Percentiles rank a stretch among this genome's conserved stretches.
Conservation (phyloP, 2,888 invertebrate genomes). For the Tenthredo notha region DNA sequence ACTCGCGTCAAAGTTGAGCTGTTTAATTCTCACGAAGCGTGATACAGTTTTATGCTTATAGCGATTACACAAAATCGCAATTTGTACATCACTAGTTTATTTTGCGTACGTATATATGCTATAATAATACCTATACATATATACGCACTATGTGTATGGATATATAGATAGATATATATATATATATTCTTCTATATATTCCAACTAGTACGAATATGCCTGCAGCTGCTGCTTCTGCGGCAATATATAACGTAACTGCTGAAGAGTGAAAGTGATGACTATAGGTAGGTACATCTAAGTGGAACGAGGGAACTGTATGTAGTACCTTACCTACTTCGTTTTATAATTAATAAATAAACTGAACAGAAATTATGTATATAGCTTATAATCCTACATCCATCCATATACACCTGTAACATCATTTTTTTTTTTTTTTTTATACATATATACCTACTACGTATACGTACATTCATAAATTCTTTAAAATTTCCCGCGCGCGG, state of each 20-base stretch:
- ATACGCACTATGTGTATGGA: not conserved
- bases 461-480: not conserved
- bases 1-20: not conserved
- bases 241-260: constrained; percentile 74
- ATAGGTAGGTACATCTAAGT: constrained; percentile 62
- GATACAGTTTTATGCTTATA: constrained; percentile 3
- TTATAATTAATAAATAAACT: constrained; percentile 72
- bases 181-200: not conserved
- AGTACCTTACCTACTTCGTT: constrained; percentile 45
- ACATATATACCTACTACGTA: not conserved
- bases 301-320: constrained; percentile 65
- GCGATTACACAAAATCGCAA: constrained; percentile 1
- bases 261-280: constrained; percentile 77
- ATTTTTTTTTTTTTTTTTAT: too few relatives aligned
- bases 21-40: constrained; percentile 37
- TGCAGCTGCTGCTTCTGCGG: constrained; percentile 22
- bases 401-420: not conserved
- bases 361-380: constrained; percentile 22
- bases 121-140: not conserved
- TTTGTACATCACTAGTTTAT: constrained; percentile 4
- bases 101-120: not conserved
- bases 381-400: not conserved
- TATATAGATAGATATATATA: constrained; percentile 12
- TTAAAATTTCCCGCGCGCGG: constrained; percentile 13
- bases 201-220: not conserved